Percentiles rank a stretch among this genome's conserved stretches.
These are phyloP conservation scores for Zaprionus bogoriensis DNA, from an alignment of 2,888 invertebrate species.

Conservation along the genomic window DNA sequence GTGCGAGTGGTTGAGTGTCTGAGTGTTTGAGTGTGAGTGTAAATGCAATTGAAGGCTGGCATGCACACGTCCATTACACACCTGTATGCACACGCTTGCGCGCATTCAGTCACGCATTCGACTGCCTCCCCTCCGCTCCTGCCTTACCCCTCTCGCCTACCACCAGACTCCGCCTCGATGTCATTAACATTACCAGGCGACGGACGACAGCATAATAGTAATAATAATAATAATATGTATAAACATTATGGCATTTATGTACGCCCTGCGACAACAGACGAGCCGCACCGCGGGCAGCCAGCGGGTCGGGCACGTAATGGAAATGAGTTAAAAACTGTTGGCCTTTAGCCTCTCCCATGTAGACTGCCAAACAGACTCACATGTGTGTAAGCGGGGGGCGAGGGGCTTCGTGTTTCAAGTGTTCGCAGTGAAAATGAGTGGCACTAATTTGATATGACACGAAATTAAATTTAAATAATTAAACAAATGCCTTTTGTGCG, in stretches of 20 bases:
- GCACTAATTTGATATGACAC: constrained; percentile 72
- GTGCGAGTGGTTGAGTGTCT: constrained; percentile 27
- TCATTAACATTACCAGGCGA: constrained; percentile 34
- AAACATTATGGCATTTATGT: constrained; percentile 51
- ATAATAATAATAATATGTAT: constrained; percentile 43
- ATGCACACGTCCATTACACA: constrained; percentile 46
- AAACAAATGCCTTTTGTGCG: constrained; percentile 55
- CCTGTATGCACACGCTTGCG: constrained; percentile 49
- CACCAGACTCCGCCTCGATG: neutral
- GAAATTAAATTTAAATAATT: constrained; percentile 76
- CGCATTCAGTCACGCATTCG: constrained; percentile 54
- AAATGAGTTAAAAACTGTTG: constrained; percentile 60
- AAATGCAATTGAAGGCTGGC: constrained; percentile 49
- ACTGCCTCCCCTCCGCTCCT: too few relatives aligned
- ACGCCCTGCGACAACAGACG: constrained; percentile 14
- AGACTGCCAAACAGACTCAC: neutral
- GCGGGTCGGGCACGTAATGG: constrained; percentile 38
- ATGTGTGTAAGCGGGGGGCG: neutral
- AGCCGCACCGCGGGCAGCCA: constrained; percentile 8
- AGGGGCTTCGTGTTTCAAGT: constrained; percentile 40
- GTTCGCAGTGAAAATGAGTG: constrained; percentile 63
- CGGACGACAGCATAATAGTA: constrained; percentile 33
- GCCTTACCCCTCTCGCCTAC: neutral
- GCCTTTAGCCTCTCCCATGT: constrained; percentile 19
- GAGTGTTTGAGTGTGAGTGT: constrained; percentile 14